Base-by-base conservation (phyloP, 2,888 invertebrate species). In the Plebejus anna region DNA sequence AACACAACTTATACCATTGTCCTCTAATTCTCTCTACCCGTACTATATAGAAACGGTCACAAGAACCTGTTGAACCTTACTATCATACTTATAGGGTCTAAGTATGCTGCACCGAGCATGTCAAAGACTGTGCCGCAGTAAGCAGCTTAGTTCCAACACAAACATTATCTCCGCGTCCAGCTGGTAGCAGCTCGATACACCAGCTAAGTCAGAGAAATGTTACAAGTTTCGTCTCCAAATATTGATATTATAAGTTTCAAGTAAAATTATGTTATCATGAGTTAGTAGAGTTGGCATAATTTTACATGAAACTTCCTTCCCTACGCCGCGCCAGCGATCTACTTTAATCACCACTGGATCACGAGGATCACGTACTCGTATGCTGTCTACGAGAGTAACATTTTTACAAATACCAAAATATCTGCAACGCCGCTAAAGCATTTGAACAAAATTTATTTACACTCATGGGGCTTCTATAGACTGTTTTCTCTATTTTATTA, bases 81-180 rank as follows among this genome's bases (percentile, higher is more conserved):
- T 32, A 9, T 22, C 6, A 13, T 32, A 11, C 32, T 13, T 2
- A 13, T 66, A 66, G 4, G 4, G 32, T 66, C 13, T 4, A 13
- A 13, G 4, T 28, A 4, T 32, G 1, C 4, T 66, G 13, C 28
- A 13, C 32, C 0, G 59, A 2, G 3, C 9, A 1, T 9, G 11
- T 22, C 32, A 28, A 11, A 4, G 0, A 4, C 61, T 61, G 61
- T 28, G 3, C 47, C 9, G 9, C 13, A 32, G 32, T 13, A 66
- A 36, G 16, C 66, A 16, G 66, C 66, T 66, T 66, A 66, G 4
- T 36, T 66, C 32, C 66, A 66, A 66, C 32, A 66, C 66, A 66
- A 66, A 66, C 66, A 16, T 36, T 66, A 66, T 36, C 66, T 66
- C 66, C 4, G 7, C 0, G 28, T 28, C 61, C 66, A 66, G 66